phyloP scores from a whole-genome alignment of 2,113 vertebrate genomes.

The Pterocles orientalis region DNA sequence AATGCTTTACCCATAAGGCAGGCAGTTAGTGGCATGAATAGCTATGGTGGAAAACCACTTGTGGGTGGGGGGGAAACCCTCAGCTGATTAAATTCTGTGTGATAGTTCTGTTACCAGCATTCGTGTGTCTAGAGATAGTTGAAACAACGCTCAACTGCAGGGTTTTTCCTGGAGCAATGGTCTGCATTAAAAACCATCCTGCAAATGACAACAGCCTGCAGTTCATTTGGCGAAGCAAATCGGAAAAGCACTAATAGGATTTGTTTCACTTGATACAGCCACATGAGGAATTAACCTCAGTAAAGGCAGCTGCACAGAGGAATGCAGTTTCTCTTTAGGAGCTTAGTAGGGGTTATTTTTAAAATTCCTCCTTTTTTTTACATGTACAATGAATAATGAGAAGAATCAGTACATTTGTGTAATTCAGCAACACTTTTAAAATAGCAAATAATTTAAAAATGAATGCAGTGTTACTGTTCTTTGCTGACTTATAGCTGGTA shows the following conservation, averaged over 20 bases:
- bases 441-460: background rate
- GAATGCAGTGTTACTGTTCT: background rate
- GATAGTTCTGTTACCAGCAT: background rate
- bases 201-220: background rate
- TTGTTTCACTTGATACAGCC: background rate
- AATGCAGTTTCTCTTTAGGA: background rate
- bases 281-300: slow-evolving; percentile 41
- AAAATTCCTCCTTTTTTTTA: background rate
- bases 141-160: background rate
- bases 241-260: slow-evolving; percentile 24
- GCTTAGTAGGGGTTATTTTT: slow-evolving; percentile 2
- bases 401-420: background rate
- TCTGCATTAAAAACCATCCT: background rate
- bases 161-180: background rate
- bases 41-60: background rate
- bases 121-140: background rate
- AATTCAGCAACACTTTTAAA: background rate
- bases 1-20: background rate
- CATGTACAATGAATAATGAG: background rate
- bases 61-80: accelerated
- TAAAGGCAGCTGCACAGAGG: background rate
- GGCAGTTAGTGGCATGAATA: background rate
- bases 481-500: background rate
- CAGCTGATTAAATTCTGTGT: background rate
- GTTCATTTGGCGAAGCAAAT: background rate